Evolutionary conservation across 2,113 vertebrate genomes (phyloP).

Genomic region (Gadus chalcogrammus): DNA sequence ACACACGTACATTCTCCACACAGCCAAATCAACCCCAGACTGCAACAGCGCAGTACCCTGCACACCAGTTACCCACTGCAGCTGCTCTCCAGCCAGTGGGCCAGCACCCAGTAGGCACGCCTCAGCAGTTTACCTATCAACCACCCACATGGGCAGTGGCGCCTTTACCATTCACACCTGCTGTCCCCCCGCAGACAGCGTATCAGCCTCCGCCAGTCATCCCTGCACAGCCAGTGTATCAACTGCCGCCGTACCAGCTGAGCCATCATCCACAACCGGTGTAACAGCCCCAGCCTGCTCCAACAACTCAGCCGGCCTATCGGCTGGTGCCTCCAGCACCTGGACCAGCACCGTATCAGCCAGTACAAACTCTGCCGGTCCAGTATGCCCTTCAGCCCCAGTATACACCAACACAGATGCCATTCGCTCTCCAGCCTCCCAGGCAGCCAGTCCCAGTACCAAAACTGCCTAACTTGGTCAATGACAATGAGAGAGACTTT

Average conservation of each 20-base stretch:
- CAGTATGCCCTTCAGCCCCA: background rate
- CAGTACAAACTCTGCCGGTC: background rate
- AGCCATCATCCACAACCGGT: background rate
- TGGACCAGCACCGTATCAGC: background rate
- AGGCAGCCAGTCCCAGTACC: background rate
- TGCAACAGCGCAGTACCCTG: background rate
- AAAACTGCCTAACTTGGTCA: slow-evolving; percentile 8
- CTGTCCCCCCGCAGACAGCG: background rate
- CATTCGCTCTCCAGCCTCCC: background rate
- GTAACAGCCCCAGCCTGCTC: slow-evolving; percentile 1
- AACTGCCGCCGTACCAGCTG: slow-evolving; percentile 1
- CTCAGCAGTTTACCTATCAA: background rate
- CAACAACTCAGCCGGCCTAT: background rate
- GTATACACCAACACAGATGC: too few relatives aligned
- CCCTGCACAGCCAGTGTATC: background rate
- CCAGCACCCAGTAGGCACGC: background rate
- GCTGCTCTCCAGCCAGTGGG: background rate
- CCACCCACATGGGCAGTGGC: background rate
- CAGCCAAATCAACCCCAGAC: background rate
- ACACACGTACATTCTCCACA: background rate
- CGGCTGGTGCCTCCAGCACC: background rate
- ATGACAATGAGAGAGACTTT: background rate
- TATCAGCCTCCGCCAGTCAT: slow-evolving; percentile 1
- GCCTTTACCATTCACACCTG: background rate
- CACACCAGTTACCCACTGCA: background rate